Evolutionary conservation across 2,113 vertebrate genomes (phyloP), one percentile per base, ranked within the genome.

Genomic region (Todiramphus saurophagus): DNA sequence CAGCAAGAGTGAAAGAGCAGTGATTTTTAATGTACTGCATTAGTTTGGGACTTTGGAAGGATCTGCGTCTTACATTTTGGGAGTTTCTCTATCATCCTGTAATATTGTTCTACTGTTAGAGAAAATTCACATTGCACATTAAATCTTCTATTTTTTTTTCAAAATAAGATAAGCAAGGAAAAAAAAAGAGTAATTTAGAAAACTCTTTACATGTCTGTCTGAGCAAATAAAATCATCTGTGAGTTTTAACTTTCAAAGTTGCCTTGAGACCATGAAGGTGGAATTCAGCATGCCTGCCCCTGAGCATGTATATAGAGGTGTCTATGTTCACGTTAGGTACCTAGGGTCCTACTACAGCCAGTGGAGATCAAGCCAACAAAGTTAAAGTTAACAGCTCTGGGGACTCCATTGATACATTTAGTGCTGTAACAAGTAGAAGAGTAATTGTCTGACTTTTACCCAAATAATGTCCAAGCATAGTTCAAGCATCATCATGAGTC

Each of bases 291-390:
- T 67, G 18, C 8, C 35, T 73, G n/a, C 58, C 31, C 13, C 16
- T 18, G 5, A n/a, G 31, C 16, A 19, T 10, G 8, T 19, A 31
- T 20, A 60, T 18, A 60, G 66, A 50, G 41, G 11, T n/a, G 17
- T 35, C 31, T 43, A 1, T 35, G 56, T 27, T 28, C 30, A 17
- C 33, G 23, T 58, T 30, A 25, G 13, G 25, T 46, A 30, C 16
- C 11, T 18, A 21, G 18, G 50, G 17, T 93, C 11, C n/a, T 18
- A 33, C 44, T 53, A 33, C 11, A 82, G 44, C 9, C 39, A 41
- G 11, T 0, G 0, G 50, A 82, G 13, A 41, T 9, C 0, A 1
- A 59, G 24, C 27, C 51, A 66, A 25, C 10, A 7, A 6, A 28
- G 7, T 4, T 33, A 70, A 76, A 59, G 76, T 66, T 59, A 72